phyloP scores from a whole-genome alignment of 2,888 invertebrate genomes.

The Malthinus seriepunctatus region DNA sequence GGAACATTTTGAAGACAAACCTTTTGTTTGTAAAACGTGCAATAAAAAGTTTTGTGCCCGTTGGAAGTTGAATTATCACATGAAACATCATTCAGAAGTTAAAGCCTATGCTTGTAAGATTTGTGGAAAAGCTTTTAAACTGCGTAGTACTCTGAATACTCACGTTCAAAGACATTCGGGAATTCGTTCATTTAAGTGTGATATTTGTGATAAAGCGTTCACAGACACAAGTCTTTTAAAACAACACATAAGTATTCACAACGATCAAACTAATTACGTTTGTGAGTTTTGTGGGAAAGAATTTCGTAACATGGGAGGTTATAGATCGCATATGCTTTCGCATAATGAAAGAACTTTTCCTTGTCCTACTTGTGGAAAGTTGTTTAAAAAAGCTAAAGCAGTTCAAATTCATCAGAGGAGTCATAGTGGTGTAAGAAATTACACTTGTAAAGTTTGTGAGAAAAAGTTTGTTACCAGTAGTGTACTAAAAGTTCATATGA shows the following conservation, averaged over 20 bases:
- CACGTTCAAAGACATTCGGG: constrained; percentile 25
- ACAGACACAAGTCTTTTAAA: constrained; percentile 16
- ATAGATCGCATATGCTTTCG: constrained; percentile 3
- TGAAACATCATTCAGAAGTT: constrained; percentile 18
- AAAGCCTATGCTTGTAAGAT: constrained; percentile 23
- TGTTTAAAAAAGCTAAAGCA: constrained; percentile 12
- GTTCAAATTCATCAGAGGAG: constrained; percentile 22
- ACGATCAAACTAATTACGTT: constrained; percentile 20
- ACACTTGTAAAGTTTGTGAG: constrained; percentile 16
- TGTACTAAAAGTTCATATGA: constrained; percentile 22
- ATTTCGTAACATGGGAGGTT: no score
- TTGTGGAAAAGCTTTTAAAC: constrained; percentile 21
- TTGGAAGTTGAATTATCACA: constrained; percentile 21
- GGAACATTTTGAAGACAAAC: constrained; percentile 24
- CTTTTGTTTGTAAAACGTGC: constrained; percentile 18
- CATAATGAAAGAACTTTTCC: constrained; percentile 20
- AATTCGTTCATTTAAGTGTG: constrained; percentile 19
- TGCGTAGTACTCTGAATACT: constrained; percentile 17
- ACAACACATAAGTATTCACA: constrained; percentile 23
- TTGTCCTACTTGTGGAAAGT: constrained; percentile 25
- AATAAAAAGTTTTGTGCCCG: constrained; percentile 22
- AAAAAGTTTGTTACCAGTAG: constrained; percentile 17
- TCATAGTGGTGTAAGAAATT: constrained; percentile 25
- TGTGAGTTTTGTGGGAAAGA: constrained; percentile 27
- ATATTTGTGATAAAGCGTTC: constrained; percentile 13